Conservation (phyloP, 2,888 invertebrate genomes). For the Thecocarcelia acutangulata region DNA sequence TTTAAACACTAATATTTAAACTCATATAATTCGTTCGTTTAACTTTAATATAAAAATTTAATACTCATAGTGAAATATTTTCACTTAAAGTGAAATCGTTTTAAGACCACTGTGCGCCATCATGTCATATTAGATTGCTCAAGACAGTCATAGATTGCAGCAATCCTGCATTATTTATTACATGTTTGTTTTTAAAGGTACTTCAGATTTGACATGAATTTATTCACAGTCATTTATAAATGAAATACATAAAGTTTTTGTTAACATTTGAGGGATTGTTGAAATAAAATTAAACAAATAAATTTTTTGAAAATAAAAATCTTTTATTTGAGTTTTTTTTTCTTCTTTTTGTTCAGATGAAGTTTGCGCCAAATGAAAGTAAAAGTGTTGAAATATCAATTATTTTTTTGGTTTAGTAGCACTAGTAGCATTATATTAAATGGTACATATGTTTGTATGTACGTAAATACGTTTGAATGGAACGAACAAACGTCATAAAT, state of each 20-base stretch:
- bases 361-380: slow-evolving; percentile 64
- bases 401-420: slow-evolving; percentile 59
- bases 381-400: slow-evolving; percentile 66
- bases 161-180: slow-evolving; percentile 60
- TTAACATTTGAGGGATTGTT: slow-evolving; percentile 26
- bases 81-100: background rate
- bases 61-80: background rate
- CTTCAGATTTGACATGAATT: slow-evolving; percentile 61
- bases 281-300: slow-evolving; percentile 5
- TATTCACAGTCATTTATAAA: slow-evolving; percentile 62
- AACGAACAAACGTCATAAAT: slow-evolving; percentile 7
- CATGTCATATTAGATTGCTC: background rate
- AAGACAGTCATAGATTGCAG: slow-evolving; percentile 42
- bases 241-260: slow-evolving; percentile 28
- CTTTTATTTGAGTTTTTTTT: slow-evolving; percentile 1
- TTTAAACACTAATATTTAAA: too few species aligned
- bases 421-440: slow-evolving; percentile 30
- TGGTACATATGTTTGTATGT: slow-evolving; percentile 48
- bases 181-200: slow-evolving; percentile 45
- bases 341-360: slow-evolving; percentile 2
- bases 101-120: slow-evolving; percentile 10
- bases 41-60: too few species aligned
- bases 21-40: too few species aligned
- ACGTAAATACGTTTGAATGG: slow-evolving; percentile 4
- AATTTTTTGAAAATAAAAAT: background rate